These are phyloP conservation scores for Calypte anna DNA, from an alignment of 2,113 vertebrate species.

Conservation along the genomic window DNA sequence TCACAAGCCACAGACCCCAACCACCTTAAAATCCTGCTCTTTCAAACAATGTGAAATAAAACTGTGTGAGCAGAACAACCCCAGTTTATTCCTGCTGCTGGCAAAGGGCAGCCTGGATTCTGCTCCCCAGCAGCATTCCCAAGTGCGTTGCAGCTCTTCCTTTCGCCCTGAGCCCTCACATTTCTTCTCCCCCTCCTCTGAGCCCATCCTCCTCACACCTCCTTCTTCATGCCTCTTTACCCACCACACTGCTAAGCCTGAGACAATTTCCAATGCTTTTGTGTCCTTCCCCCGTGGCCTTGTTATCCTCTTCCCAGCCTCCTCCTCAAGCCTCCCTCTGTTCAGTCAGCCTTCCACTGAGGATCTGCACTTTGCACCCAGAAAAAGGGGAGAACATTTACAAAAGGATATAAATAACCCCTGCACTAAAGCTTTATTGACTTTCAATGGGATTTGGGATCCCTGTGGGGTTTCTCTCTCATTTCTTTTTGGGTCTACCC, in stretches of 20 bases:
- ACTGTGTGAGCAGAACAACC: not conserved
- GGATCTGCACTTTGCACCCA: slow-evolving; percentile 36
- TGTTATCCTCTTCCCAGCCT: slow-evolving; percentile 35
- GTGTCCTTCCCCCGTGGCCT: slow-evolving; percentile 43
- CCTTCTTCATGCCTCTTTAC: not conserved
- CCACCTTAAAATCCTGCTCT: not conserved
- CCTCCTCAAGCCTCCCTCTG: not conserved
- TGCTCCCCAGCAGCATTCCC: not conserved
- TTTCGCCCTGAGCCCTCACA: not conserved
- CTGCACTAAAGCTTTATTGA: not conserved
- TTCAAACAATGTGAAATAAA: not conserved
- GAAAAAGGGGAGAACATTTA: slow-evolving; percentile 25
- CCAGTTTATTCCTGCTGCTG: accelerated
- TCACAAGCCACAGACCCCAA: not conserved
- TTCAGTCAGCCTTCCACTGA: not conserved
- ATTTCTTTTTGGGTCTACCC: too few species aligned
- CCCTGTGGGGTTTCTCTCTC: not conserved
- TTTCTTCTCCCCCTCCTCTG: not conserved
- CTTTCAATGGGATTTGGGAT: not conserved
- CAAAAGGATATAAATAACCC: slow-evolving; percentile 35
- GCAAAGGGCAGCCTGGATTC: not conserved
- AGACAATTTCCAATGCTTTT: not conserved
- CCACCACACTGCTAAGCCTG: not conserved
- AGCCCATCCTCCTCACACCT: not conserved
- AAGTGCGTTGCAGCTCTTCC: accelerated